A percentile compares a stretch with the other conserved stretches of the same genome.
Evolutionary conservation across 2,888 invertebrate species (phyloP).

Genomic region (Melieria omissa): DNA sequence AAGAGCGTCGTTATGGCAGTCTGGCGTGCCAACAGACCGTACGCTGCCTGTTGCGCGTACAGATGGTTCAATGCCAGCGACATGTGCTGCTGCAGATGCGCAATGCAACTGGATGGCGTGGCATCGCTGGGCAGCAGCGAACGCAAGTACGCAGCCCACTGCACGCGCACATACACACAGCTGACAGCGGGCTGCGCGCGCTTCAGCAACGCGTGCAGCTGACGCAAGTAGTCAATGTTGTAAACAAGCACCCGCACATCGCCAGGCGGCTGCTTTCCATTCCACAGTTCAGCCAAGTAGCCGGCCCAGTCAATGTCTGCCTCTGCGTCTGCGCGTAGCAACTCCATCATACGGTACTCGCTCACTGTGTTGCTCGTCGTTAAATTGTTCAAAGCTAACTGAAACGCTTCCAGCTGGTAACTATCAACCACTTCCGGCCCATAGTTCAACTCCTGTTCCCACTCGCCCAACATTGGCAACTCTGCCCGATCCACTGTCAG

Average conservation of each 20-base stretch:
- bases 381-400: no score
- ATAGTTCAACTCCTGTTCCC: no score
- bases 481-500: no score
- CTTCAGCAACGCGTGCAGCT: constrained; percentile 39
- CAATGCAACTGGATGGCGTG: constrained; percentile 32
- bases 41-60: constrained; percentile 21
- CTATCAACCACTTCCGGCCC: no score
- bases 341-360: no score
- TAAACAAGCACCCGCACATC: constrained; percentile 37
- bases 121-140: constrained; percentile 30
- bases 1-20: constrained; percentile 38
- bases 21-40: constrained; percentile 20
- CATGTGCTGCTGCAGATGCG: constrained; percentile 41
- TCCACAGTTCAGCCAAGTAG: no score
- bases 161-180: constrained; percentile 42
- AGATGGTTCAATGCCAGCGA: constrained; percentile 43
- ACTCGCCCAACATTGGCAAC: no score
- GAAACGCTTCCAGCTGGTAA: no score
- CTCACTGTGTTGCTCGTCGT: no score
- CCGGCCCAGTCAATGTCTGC: no score
- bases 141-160: constrained; percentile 43
- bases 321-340: no score
- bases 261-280: not conserved
- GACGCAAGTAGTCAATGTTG: constrained; percentile 39
- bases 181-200: constrained; percentile 26